Conservation (phyloP, 2,888 invertebrate species). For the Acleris laterana region DNA sequence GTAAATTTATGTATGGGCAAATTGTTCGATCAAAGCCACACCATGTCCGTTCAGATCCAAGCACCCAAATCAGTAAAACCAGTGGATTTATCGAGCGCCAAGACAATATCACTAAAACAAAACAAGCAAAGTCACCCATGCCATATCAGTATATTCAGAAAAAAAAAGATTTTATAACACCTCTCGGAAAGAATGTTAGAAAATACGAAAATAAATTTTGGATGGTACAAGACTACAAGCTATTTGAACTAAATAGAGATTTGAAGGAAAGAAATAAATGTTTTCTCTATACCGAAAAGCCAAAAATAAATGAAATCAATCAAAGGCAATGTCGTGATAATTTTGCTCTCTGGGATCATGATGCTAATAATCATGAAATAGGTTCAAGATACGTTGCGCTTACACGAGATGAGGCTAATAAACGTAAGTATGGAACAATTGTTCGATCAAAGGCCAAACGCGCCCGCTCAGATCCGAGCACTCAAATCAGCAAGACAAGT, state of each 20-base stretch:
- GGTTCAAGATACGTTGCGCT: background rate
- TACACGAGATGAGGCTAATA: background rate
- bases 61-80: background rate
- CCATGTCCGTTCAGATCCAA: background rate
- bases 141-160: background rate
- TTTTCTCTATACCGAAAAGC: background rate
- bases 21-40: background rate
- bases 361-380: background rate
- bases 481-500: background rate
- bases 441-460: background rate
- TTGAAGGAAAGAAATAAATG: no score
- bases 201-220: background rate
- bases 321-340: no score
- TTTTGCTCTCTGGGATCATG: no score
- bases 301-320: background rate
- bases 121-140: background rate
- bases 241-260: background rate
- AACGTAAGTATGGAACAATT: background rate
- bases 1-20: background rate
- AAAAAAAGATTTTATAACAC: background rate
- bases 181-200: background rate
- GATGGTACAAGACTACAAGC: background rate
- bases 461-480: background rate
- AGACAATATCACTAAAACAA: background rate
- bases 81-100: background rate